Conservation (phyloP, 2,113 vertebrate species). For the Canis aureus region DNA sequence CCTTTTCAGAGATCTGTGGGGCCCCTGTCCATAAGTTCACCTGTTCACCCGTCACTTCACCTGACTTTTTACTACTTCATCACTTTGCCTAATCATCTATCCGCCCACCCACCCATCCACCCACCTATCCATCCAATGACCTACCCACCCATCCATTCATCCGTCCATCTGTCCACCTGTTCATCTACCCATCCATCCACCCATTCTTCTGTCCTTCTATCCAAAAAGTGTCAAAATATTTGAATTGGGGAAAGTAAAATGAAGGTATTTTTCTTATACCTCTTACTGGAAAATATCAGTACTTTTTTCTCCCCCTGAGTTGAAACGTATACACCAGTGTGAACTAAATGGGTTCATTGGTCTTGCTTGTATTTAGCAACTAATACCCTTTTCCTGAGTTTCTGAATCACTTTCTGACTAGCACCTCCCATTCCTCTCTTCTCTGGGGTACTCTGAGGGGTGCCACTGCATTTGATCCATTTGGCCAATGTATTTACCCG, state of each 20-base stretch:
- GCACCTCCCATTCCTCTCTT: background rate
- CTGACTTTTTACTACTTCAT: background rate
- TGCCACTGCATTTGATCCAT: background rate
- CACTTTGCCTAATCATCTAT: background rate
- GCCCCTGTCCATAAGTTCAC: background rate
- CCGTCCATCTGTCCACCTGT: background rate
- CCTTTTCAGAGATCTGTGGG: background rate
- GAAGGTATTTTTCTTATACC: background rate
- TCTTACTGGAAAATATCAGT: slow-evolving; percentile 41
- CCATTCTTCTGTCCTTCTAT: background rate
- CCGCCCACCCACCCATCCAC: background rate
- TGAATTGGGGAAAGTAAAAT: slow-evolving; percentile 10
- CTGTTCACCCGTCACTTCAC: background rate
- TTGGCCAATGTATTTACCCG: background rate
- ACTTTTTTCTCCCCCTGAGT: background rate
- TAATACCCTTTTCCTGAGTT: background rate
- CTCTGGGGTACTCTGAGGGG: background rate
- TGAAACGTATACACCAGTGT: slow-evolving; percentile 11
- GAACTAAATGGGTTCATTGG: background rate
- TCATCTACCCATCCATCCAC: too few relatives aligned
- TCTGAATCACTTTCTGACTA: background rate
- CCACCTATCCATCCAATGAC: too few relatives aligned
- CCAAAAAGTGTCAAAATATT: slow-evolving; percentile 44
- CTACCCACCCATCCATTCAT: background rate
- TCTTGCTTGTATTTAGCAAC: slow-evolving; percentile 26